Evolutionary conservation across 2,888 invertebrate genomes (phyloP).

Genomic region (Nudaria mundana): DNA sequence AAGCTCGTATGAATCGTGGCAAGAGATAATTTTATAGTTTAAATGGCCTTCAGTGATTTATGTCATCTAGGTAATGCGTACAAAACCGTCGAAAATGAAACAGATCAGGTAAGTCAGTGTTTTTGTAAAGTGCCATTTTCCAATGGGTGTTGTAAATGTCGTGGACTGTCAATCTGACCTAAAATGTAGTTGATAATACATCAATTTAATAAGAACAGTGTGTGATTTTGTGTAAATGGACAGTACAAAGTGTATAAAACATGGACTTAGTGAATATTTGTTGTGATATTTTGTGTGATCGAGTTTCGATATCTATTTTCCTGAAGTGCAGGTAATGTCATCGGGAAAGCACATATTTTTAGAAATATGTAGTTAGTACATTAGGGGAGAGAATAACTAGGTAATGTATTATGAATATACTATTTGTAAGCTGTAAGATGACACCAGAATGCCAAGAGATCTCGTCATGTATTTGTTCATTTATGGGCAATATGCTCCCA

Average conservation of each 20-base stretch:
- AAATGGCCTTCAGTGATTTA: conserved; percentile 82
- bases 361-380: conserved; percentile 74
- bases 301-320: conserved; percentile 32
- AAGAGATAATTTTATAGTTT: conserved; percentile 77
- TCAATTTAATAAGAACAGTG: conserved; percentile 47
- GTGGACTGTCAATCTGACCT: conserved; percentile 74
- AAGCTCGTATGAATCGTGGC: conserved; percentile 77
- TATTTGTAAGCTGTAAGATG: conserved; percentile 34
- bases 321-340: conserved; percentile 61
- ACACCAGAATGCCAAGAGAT: conserved; percentile 32
- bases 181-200: conserved; percentile 65
- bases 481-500: conserved; percentile 40
- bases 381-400: conserved; percentile 69
- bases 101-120: conserved; percentile 72
- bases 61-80: conserved; percentile 78
- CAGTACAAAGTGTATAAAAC: conserved; percentile 22
- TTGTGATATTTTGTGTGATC: conserved; percentile 29
- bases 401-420: conserved; percentile 51
- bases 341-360: conserved; percentile 75
- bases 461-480: conserved; percentile 32
- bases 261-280: conserved; percentile 23
- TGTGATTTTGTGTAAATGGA: conserved; percentile 17
- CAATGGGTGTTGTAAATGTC: conserved; percentile 72
- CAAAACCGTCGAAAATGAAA: conserved; percentile 78
- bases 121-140: conserved; percentile 53